Evolutionary conservation across 1,140 invertebrate species (phyloP).

Genomic region (Leptinotarsa texana): DNA sequence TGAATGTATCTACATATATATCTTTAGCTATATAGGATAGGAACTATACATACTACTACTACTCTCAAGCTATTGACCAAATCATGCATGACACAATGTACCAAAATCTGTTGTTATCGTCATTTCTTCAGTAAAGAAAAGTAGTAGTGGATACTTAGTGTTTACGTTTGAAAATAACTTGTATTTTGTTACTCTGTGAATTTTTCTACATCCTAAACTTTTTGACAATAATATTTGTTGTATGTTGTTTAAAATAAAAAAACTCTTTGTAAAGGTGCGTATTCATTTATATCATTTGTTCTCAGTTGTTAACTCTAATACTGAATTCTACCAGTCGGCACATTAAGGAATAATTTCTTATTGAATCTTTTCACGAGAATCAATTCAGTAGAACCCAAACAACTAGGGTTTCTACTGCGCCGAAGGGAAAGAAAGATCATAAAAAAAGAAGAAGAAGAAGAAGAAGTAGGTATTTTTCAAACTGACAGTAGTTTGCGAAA

Average conservation of each 20-base stretch:
- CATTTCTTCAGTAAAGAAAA: background rate
- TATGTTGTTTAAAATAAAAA: conserved; percentile 43
- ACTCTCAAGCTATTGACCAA: background rate
- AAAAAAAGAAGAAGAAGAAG: too few species aligned
- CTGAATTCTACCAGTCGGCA: too few species aligned
- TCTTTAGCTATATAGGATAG: background rate
- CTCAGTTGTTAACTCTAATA: too few species aligned
- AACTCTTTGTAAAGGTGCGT: background rate
- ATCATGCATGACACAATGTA: conserved; percentile 4
- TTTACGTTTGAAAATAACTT: conserved; percentile 7
- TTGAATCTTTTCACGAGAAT: too few species aligned
- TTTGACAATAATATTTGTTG: conserved; percentile 40
- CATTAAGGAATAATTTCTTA: too few species aligned
- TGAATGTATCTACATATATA: background rate
- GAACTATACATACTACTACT: background rate
- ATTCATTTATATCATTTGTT: too few species aligned
- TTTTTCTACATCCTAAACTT: conserved; percentile 37
- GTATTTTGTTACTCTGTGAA: conserved; percentile 27
- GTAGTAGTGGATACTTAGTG: background rate
- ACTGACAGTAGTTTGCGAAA: too few species aligned
- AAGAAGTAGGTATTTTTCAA: too few species aligned
- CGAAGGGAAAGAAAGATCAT: too few species aligned
- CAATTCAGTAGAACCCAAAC: too few species aligned
- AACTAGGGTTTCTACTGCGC: too few species aligned
- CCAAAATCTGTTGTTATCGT: background rate